Percentiles rank a stretch among this genome's conserved stretches.
Evolutionary conservation across 2,797 vertebrate species (phyloP).

Genomic region (Lithobates sylvaticus): DNA sequence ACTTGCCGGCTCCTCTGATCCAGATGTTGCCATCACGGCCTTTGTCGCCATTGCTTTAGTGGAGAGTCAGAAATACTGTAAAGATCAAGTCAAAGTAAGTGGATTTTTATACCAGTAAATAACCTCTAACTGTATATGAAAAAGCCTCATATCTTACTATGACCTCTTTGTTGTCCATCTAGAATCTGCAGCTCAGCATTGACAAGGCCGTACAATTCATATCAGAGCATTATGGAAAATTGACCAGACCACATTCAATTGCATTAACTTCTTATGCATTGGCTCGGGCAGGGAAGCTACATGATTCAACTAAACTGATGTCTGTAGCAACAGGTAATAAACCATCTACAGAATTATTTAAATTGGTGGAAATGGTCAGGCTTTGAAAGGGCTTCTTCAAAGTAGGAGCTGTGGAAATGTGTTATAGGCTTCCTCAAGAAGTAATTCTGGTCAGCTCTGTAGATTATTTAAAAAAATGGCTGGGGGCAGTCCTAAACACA

Average conservation of each 20-base stretch:
- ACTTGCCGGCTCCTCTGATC: constrained; percentile 54
- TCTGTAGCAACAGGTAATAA: constrained; percentile 75
- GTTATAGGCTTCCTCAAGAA: no score
- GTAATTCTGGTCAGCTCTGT: no score
- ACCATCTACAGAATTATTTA: background rate
- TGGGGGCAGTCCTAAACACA: no score
- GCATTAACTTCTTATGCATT: constrained; percentile 85
- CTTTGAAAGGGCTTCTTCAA: no score
- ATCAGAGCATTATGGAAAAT: constrained; percentile 62
- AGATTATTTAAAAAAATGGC: no score
- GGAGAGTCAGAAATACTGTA: constrained; percentile 77
- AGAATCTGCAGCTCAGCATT: constrained; percentile 77
- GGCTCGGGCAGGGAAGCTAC: constrained; percentile 71
- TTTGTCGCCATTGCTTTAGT: constrained; percentile 83
- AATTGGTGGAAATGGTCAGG: no score
- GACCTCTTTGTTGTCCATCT: background rate
- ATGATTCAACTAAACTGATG: constrained; percentile 62
- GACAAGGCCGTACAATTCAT: constrained; percentile 76
- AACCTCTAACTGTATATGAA: no score
- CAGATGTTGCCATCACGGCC: constrained; percentile 84
- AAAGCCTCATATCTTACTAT: background rate
- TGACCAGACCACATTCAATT: constrained; percentile 83
- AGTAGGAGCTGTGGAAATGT: no score
- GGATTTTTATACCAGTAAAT: no score
- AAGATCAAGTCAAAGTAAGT: constrained; percentile 77